These are phyloP conservation scores for Odontocolon sp. DNA, from an alignment of 2,888 invertebrate species.

Conservation along the genomic window DNA sequence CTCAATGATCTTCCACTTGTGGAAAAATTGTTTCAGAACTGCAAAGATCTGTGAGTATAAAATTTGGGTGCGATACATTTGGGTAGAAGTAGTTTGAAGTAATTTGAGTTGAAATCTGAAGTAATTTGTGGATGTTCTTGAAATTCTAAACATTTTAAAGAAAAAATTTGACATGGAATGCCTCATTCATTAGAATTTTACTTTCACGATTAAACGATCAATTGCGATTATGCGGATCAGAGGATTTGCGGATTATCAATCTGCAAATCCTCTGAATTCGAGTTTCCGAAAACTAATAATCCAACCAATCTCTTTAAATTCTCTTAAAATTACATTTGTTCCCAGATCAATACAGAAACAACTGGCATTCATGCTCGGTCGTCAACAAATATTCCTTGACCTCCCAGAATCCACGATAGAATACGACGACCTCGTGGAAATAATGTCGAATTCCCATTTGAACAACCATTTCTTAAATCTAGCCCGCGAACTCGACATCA, in stretches of 20 bases:
- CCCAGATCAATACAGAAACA: constrained; percentile 93
- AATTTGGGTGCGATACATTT: not conserved
- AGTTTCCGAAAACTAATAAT: not conserved
- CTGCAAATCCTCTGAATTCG: not conserved
- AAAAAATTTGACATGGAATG: not conserved
- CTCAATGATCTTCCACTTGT: constrained; percentile 91
- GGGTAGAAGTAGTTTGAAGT: not conserved
- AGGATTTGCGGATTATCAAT: too few relatives aligned
- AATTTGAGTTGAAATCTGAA: too few relatives aligned
- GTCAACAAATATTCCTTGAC: constrained; percentile 95
- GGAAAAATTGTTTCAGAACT: constrained; percentile 91
- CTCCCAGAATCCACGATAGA: constrained; percentile 85
- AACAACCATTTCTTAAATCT: constrained; percentile 96
- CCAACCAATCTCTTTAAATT: not conserved
- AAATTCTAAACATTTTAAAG: too few relatives aligned
- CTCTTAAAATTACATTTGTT: constrained; percentile 61
- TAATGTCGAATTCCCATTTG: constrained; percentile 96
- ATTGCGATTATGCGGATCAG: too few relatives aligned
- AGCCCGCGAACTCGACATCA: constrained; percentile 98
- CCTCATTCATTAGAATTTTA: too few relatives aligned
- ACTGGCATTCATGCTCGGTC: constrained; percentile 96
- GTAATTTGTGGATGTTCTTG: too few relatives aligned
- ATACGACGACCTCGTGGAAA: constrained; percentile 90
- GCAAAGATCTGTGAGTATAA: constrained; percentile 89
- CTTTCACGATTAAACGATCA: too few relatives aligned